Evolutionary conservation across 2,113 vertebrate species (phyloP).

Genomic region (Gorsachius goisagi): DNA sequence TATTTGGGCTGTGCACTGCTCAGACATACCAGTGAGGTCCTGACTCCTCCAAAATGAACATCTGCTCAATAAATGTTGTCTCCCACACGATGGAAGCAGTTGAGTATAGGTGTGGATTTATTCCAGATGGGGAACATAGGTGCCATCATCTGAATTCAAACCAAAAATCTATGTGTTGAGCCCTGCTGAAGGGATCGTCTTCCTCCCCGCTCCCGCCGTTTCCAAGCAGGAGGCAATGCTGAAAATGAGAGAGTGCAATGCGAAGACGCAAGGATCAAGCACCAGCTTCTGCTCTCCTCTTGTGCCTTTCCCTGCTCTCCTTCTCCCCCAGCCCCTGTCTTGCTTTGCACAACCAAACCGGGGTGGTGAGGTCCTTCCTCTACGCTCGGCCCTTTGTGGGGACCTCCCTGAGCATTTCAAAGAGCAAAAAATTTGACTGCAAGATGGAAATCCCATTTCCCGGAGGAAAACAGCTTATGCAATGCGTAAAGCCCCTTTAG

Average conservation of each 20-base stretch:
- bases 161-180: not conserved
- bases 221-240: not conserved
- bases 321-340: not conserved
- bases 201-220: not conserved
- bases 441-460: not conserved
- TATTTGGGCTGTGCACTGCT: fast-evolving
- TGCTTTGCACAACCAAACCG: fast-evolving
- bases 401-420: not conserved
- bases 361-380: not conserved
- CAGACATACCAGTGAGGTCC: not conserved
- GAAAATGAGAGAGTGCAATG: not conserved
- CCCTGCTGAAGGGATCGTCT: not conserved
- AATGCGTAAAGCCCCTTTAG: fast-evolving
- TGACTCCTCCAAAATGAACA: not conserved
- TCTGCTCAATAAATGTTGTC: not conserved
- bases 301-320: not conserved
- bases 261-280: not conserved
- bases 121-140: slow-evolving; percentile 8
- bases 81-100: not conserved
- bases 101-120: slow-evolving; percentile 7
- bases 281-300: not conserved
- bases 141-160: not conserved
- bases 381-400: fast-evolving
- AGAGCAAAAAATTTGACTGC: fast-evolving
- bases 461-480: not conserved